Evolutionary conservation across 2,888 invertebrate species (phyloP), one percentile per base, ranked within the genome.

Genomic region (Chironomus riparius): DNA sequence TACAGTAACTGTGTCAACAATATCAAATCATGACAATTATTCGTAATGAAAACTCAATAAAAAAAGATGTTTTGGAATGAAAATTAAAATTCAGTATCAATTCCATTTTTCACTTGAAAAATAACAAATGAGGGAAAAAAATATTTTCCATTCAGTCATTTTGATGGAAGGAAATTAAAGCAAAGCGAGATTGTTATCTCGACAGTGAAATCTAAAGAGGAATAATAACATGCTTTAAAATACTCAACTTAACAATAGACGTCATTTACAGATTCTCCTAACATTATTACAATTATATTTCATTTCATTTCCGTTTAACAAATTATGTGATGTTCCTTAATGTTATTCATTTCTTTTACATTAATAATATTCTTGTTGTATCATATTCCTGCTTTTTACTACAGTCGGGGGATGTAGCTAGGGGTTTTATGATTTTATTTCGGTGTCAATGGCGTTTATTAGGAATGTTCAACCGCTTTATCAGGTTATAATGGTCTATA

Each of bases 231-330:
- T 38, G 38, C 10, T 38, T 38, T 38, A 38, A 38, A 38, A 38
- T 38, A 56, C 18, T 65, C 21, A 24, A 12, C 21, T 24, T 65
- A 6, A 24, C 65, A 24, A 65, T 24, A 65, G 22, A 65, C 65
- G 47, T 69, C 18, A 69, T 47, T 69, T 47, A 15, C 28, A 47
- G 69, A 69, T 47, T 28, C 47, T 15, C 4, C 38, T 4, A 48
- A 21, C 21, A 48, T 71, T 72, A 22, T 50, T 72, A 61, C 38
- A 70, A 61, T 72, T 72, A 72, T 50, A 50, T 72, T 72, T 38
- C 72, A 72, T 71, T 68, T 47, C 61, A 71, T 71, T 71, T 71
- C 72, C 72, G 72, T 72, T 72, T 38, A 15, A 72, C 61, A 71
- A 72, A 61, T 61, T 72, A 71, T 61, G 61, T 28, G 50, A 50